Percentiles rank a stretch among this genome's conserved stretches.
Evolutionary conservation across 35 echinoderm and acorn worm genomes (phyloP).

Genomic region (Amphiura filiformis): DNA sequence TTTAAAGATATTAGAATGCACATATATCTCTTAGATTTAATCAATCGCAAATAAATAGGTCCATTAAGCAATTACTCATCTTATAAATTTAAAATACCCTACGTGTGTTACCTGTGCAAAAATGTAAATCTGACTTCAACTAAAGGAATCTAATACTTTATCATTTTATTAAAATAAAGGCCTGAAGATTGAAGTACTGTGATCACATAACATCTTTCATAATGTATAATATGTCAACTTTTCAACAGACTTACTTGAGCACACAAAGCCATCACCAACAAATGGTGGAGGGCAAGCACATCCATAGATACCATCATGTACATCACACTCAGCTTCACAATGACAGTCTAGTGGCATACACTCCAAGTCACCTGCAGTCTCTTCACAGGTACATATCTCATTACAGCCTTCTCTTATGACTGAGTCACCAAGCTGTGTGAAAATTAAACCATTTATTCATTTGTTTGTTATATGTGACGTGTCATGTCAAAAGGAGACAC

Average conservation of each 20-base stretch:
- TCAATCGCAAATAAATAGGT: no score
- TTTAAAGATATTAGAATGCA: no score
- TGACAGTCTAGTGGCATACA: constrained; percentile 18
- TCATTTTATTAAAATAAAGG: neutral
- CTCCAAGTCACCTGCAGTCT: neutral
- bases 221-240: neutral
- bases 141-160: neutral
- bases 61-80: no score
- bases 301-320: constrained; percentile 4
- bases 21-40: no score
- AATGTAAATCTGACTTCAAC: no score
- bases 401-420: neutral
- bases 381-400: constrained; percentile 14
- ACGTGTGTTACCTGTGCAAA: no score
- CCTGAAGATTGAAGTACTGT: neutral
- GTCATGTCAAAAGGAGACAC: no score
- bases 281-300: constrained; percentile 14
- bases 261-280: constrained; percentile 13
- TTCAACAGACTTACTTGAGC: neutral
- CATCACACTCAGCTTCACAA: constrained; percentile 3
- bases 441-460: no score
- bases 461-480: no score
- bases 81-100: no score
- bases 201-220: neutral
- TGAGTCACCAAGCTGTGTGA: neutral